phyloP scores from a whole-genome alignment of 2,888 invertebrate species.

The Heliconius aoede region DNA sequence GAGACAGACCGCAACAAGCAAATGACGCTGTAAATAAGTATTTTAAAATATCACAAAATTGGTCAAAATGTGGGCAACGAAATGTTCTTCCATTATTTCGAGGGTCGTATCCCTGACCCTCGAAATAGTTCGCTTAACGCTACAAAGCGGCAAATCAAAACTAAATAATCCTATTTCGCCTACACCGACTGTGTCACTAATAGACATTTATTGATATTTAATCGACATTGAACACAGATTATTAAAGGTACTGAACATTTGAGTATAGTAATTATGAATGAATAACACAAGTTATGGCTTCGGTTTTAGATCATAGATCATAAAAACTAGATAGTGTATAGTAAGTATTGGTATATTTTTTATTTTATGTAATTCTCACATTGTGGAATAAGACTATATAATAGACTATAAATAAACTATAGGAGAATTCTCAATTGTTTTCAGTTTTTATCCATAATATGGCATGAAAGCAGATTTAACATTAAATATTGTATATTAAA shows the following conservation, averaged over 20 bases:
- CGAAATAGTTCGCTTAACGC: background rate
- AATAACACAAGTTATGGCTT: background rate
- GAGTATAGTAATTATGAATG: background rate
- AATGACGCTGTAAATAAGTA: too few relatives aligned
- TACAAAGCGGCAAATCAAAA: background rate
- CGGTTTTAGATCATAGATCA: background rate
- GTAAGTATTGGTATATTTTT: too few relatives aligned
- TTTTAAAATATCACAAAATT: too few relatives aligned
- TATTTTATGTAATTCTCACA: background rate
- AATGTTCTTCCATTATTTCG: background rate
- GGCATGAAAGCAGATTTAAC: background rate
- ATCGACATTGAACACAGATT: constrained; percentile 10
- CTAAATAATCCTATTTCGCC: constrained; percentile 4
- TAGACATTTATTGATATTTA: constrained; percentile 8
- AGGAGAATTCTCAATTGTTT: background rate
- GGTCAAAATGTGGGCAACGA: background rate
- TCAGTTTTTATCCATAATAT: background rate
- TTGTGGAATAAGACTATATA: background rate
- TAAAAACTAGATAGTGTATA: too few relatives aligned
- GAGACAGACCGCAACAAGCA: too few relatives aligned
- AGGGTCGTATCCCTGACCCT: too few relatives aligned
- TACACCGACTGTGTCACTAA: background rate
- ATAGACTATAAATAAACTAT: too few relatives aligned
- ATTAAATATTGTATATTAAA: background rate
- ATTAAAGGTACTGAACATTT: background rate